Conservation (phyloP, 2,113 vertebrate genomes). For the human (Homo sapiens) region GRCh38 chr2:120848501-120849000, state of each 20-base stretch:
- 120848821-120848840: accelerated
- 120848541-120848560: constrained; percentile 48
- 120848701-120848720: background rate
- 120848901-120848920: too few relatives aligned
- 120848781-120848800: background rate
- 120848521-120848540: constrained; percentile 51
- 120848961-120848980: background rate
- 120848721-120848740: background rate
- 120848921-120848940: background rate
- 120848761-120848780: background rate
- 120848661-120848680: constrained; percentile 37
- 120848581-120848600: background rate
- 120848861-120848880: background rate
- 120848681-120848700: constrained; percentile 1
- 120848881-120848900: background rate
- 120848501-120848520: background rate
- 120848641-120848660: constrained; percentile 38
- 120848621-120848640: constrained; percentile 47
- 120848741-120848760: background rate
- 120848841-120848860: background rate
- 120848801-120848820: background rate
- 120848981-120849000: background rate
- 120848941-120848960: background rate
- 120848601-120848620: background rate
- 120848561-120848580: constrained; percentile 7